Evolutionary conservation across 2,888 invertebrate genomes (phyloP).

Genomic region (Bugula neritina): DNA sequence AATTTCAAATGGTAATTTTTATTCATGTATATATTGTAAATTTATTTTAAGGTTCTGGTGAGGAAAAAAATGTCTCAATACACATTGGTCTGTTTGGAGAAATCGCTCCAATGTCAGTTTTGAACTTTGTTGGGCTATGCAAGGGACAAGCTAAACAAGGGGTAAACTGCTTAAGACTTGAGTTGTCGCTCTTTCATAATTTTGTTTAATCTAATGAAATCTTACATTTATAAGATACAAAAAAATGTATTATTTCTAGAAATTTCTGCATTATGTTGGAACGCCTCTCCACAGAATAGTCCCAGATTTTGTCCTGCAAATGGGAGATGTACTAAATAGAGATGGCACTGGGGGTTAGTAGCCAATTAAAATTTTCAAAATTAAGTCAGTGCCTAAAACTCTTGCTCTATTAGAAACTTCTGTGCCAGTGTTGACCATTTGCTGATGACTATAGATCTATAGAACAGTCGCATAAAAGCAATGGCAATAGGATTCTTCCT

Average conservation of each 20-base stretch:
- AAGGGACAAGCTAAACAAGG: constrained; percentile 45
- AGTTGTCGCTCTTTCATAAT: too few species aligned
- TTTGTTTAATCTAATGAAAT: too few species aligned
- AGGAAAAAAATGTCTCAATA: constrained; percentile 43
- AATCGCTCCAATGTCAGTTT: constrained; percentile 47
- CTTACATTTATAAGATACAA: too few species aligned
- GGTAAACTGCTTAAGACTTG: too few species aligned
- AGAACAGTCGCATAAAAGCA: too few species aligned
- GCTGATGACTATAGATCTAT: too few species aligned
- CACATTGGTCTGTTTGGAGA: constrained; percentile 50
- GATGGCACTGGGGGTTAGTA: constrained; percentile 52
- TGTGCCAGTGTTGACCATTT: too few species aligned
- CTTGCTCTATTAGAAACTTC: too few species aligned
- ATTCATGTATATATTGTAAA: neutral
- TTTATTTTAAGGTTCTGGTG: constrained; percentile 28
- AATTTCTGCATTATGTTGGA: constrained; percentile 43
- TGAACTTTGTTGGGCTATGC: constrained; percentile 48
- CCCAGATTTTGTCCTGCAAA: constrained; percentile 52
- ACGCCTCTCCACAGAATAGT: constrained; percentile 50
- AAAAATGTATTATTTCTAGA: constrained; percentile 31
- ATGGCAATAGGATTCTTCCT: too few species aligned
- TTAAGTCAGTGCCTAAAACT: too few species aligned
- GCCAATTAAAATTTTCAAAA: too few species aligned
- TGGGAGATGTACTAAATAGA: constrained; percentile 50
- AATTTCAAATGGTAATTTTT: too few species aligned